A percentile compares a stretch with the other conserved stretches of the same genome.
These are phyloP conservation scores for Galerucella nymphaeae DNA, from an alignment of 2,888 invertebrate species.

Conservation along the genomic window DNA sequence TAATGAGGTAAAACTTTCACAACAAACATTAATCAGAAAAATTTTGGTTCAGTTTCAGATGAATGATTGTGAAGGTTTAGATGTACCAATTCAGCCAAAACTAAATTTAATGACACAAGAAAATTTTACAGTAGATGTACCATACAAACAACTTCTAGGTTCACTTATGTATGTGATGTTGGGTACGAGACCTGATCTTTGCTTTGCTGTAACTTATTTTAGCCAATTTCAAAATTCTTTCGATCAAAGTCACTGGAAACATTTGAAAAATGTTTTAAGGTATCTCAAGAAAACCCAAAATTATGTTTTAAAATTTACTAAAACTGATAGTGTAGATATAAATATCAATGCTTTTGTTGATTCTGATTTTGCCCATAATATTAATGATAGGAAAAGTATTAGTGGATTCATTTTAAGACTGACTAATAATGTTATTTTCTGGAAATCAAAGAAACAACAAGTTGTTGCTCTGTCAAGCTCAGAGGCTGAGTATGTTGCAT, in stretches of 20 bases:
- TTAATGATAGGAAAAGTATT: conserved; percentile 9
- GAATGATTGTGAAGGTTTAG: conserved; percentile 33
- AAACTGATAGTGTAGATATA: conserved; percentile 15
- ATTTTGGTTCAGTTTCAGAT: conserved; percentile 42
- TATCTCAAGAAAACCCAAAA: conserved; percentile 34
- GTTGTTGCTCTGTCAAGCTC: conserved; percentile 40
- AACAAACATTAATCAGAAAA: conserved; percentile 42
- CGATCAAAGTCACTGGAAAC: conserved; percentile 35
- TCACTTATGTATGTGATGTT: conserved; percentile 46
- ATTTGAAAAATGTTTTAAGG: conserved; percentile 35
- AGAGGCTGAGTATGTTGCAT: conserved; percentile 44
- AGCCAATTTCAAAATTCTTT: conserved; percentile 45
- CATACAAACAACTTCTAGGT: conserved; percentile 38
- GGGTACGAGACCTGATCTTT: conserved; percentile 41
- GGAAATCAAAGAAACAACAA: conserved; percentile 43
- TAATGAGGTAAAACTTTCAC: conserved; percentile 35
- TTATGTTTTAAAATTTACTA: conserved; percentile 39
- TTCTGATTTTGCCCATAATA: conserved; percentile 21
- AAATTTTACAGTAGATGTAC: conserved; percentile 24
- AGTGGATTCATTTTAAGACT: conserved; percentile 37
- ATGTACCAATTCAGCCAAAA: conserved; percentile 38
- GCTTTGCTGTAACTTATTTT: conserved; percentile 44
- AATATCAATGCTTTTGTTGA: conserved; percentile 24
- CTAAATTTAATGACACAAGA: conserved; percentile 30
- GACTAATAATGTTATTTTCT: conserved; percentile 38